These are phyloP conservation scores for Tauraco hartlaubi DNA, from an alignment of 2,797 vertebrate genomes.

Conservation along the genomic window DNA sequence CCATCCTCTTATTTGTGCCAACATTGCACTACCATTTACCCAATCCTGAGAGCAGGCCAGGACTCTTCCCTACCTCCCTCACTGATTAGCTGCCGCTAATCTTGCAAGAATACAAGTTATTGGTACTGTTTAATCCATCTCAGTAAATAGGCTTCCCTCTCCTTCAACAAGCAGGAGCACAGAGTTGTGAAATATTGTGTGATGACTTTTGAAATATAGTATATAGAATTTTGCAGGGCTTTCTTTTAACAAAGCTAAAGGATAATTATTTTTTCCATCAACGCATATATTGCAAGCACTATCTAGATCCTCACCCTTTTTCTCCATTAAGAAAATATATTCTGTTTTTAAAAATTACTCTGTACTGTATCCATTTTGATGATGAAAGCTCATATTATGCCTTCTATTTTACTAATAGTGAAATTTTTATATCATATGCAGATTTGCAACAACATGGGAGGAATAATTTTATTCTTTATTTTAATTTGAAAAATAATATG, in stretches of 20 bases:
- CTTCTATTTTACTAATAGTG: not conserved
- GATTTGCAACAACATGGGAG: not conserved
- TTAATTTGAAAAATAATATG: not conserved
- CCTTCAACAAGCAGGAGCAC: not conserved
- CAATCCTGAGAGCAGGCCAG: not conserved
- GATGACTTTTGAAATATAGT: not conserved
- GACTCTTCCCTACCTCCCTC: not conserved
- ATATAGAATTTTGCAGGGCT: accelerated
- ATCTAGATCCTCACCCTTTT: not conserved
- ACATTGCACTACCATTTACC: not conserved
- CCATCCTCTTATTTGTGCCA: not conserved
- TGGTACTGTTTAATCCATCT: not conserved
- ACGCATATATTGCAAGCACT: not conserved
- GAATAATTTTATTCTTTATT: not conserved
- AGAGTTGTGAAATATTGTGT: not conserved
- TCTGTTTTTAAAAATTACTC: not conserved
- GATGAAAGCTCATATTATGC: not conserved
- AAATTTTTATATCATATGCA: not conserved
- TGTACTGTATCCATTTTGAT: not conserved
- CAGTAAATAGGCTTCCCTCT: not conserved
- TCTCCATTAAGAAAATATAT: not conserved
- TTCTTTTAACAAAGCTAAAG: not conserved
- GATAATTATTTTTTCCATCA: not conserved
- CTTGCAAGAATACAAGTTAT: not conserved
- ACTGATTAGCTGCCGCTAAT: too few relatives aligned